Evolutionary conservation across 2,113 vertebrate species (phyloP), one percentile per base, ranked within the genome.

Genomic region (Oenanthe melanoleuca): DNA sequence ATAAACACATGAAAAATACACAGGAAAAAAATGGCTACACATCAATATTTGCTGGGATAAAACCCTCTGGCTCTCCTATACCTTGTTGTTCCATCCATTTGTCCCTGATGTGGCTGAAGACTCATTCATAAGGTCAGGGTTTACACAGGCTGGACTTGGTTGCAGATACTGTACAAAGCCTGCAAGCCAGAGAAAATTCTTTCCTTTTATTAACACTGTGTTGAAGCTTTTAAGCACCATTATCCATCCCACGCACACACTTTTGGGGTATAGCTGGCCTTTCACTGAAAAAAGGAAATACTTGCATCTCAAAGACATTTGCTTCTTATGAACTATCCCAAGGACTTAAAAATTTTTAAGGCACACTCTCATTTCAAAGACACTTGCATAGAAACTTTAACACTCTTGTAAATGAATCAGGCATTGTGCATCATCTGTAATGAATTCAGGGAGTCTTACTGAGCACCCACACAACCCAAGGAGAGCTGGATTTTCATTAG

Each of bases 281-380:
- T 95, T 79, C 61, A 42, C n/a, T 81, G n/a, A 42, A 59, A 80
- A 91, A 87, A 69, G 13, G 44, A 92, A 95, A 81, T 92, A 84
- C 60, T 94, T 88, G 80, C 45, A 56, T 85, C 61, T 94, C 66
- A 81, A 95, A 95, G 70, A 70, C 28, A 33, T 74, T 78, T 71
- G 28, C 21, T 73, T 31, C 45, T 88, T 79, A 86, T 24, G 20
- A 94, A 84, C 42, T 55, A 72, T 84, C 69, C 69, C 57, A 25
- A 79, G 67, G 34, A 88, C 37, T 60, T 77, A 53, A 94, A 69
- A 31, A 22, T 42, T 65, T 64, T 91, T 64, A 71, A 87, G 47
- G 38, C 55, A 28, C 10, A 8, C 22, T 55, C 47, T 84, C 37
- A 38, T 85, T 89, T 89, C 59, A 50, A 87, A 67, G 6, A 64